phyloP scores from a whole-genome alignment of 2,888 invertebrate genomes.

The Acleris literana region DNA sequence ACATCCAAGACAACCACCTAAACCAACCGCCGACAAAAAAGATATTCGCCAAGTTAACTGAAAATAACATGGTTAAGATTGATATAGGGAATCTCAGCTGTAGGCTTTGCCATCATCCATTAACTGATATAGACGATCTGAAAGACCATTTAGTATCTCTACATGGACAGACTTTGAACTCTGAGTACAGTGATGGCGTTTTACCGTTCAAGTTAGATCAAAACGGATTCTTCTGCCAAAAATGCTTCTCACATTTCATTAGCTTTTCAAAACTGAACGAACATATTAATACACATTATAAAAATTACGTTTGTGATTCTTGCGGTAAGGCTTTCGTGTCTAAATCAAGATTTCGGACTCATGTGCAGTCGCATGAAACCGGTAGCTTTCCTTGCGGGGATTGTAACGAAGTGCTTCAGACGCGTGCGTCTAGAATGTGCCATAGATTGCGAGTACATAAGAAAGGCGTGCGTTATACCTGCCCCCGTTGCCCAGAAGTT shows the following conservation, averaged over 20 bases:
- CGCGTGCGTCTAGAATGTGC: constrained; percentile 62
- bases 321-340: constrained; percentile 75
- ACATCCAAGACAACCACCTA: constrained; percentile 58
- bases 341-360: constrained; percentile 67
- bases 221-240: constrained; percentile 63
- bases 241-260: constrained; percentile 56
- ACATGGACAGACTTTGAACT: constrained; percentile 57
- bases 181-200: constrained; percentile 68
- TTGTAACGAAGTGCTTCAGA: constrained; percentile 62
- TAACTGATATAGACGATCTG: constrained; percentile 57
- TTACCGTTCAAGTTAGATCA: constrained; percentile 69
- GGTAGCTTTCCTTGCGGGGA: constrained; percentile 69
- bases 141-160: constrained; percentile 60
- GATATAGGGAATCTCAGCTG: constrained; percentile 66
- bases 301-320: constrained; percentile 71
- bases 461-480: constrained; percentile 67
- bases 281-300: constrained; percentile 74
- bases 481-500: constrained; percentile 68
- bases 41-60: constrained; percentile 69
- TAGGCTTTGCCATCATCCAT: constrained; percentile 56
- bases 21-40: constrained; percentile 58
- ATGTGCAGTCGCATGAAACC: constrained; percentile 67
- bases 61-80: constrained; percentile 78
- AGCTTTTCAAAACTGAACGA: constrained; percentile 69
- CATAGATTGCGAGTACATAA: constrained; percentile 65